phyloP scores from a whole-genome alignment of 2,113 vertebrate species.

The Cacatua alba region DNA sequence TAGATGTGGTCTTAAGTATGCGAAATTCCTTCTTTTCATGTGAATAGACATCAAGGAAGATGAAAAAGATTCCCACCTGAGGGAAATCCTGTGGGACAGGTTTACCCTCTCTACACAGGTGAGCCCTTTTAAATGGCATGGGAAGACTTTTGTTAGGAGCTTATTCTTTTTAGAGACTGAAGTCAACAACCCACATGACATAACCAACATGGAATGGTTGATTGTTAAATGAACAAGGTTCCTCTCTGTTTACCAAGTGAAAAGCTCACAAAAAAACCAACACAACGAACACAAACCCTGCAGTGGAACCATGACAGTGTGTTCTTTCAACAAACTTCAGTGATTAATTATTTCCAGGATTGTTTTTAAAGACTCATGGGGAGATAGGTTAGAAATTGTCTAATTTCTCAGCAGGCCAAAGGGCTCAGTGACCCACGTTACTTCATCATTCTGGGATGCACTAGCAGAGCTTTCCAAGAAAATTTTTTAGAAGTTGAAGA shows the following conservation, averaged over 20 bases:
- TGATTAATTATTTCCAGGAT: not conserved
- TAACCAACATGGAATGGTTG: not conserved
- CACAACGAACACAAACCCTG: not conserved
- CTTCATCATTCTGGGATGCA: not conserved
- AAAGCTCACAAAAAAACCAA: not conserved
- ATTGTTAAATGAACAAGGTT: not conserved
- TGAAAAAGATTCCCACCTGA: not conserved
- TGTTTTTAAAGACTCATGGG: slow-evolving; percentile 9
- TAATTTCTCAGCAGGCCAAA: not conserved
- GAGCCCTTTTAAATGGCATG: not conserved
- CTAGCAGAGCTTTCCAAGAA: not conserved
- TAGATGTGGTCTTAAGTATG: not conserved
- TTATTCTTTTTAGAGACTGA: not conserved
- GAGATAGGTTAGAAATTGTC: not conserved
- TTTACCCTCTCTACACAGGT: not conserved
- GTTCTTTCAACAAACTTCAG: not conserved
- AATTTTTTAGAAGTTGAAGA: not conserved
- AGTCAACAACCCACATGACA: not conserved
- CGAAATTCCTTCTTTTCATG: not conserved
- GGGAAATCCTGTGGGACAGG: not conserved
- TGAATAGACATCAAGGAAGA: not conserved
- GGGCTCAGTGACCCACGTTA: not conserved
- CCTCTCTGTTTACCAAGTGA: not conserved
- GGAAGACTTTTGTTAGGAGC: not conserved
- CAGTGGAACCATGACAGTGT: not conserved